These are phyloP conservation scores for Lepisosteus osseus DNA, from an alignment of 2,113 vertebrate species.

Conservation along the genomic window DNA sequence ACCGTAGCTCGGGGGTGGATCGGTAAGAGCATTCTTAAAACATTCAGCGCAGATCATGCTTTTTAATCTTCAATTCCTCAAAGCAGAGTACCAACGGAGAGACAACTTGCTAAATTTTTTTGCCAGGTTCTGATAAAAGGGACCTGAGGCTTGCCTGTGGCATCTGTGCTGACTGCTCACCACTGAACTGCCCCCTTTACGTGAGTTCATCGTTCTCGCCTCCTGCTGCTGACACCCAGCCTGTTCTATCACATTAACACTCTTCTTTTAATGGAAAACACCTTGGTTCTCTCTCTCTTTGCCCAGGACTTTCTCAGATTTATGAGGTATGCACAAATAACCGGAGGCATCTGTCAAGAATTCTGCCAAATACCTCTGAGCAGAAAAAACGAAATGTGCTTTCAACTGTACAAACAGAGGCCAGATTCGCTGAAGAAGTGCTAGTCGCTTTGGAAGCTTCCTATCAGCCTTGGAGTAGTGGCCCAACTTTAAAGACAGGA, in stretches of 20 bases:
- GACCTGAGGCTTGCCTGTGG: no score
- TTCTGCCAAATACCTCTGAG: not conserved
- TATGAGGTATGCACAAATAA: not conserved
- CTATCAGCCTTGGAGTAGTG: not conserved
- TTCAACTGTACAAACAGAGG: not conserved
- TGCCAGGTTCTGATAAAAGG: no score
- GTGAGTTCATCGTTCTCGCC: not conserved
- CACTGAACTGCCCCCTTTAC: not conserved
- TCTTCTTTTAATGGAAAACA: not conserved
- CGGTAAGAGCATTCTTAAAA: no score
- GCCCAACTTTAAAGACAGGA: no score
- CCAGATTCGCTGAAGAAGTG: not conserved
- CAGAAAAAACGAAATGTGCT: not conserved
- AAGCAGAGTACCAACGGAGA: no score
- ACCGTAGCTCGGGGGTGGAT: no score
- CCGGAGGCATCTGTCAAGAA: not conserved
- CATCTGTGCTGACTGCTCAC: no score
- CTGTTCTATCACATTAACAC: not conserved
- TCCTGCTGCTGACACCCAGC: not conserved
- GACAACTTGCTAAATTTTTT: no score
- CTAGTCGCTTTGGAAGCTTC: not conserved
- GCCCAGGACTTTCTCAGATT: not conserved
- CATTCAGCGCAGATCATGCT: no score
- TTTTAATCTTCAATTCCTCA: no score
- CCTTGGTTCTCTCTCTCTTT: not conserved